Evolutionary conservation across 2,888 invertebrate species (phyloP), one percentile per base, ranked within the genome.

Genomic region (Aromia moschata): DNA sequence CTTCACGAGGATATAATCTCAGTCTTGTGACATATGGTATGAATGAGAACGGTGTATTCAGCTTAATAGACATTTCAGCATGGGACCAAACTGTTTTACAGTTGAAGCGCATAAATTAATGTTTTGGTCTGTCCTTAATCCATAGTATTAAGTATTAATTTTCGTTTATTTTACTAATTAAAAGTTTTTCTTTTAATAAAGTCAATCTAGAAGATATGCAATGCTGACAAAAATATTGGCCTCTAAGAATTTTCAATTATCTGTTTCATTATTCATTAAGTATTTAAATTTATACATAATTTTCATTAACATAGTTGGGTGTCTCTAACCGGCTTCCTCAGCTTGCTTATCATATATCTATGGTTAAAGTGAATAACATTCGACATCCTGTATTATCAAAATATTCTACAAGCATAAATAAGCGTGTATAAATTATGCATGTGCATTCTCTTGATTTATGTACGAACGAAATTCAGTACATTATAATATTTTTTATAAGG

Each of bases 311-410:
- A 37, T 40, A 30, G 37, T 17, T 49, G 25, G 20, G 30, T 17
- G 49, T 38, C 49, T 25, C 1, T 18, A 25, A 16, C 18, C 49
- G 10, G 25, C 45, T 40, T 38, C 49, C 38, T 38, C 33, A 5
- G n/a, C 16, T 14, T n/a, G 11, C 38, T 49, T 49, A 49, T 49
- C 49, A 37, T 40, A 40, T 49, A 38, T 49, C 38, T 49, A 18
- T 14, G 49, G 25, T n/a, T 11, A 37, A 11, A 38, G 49, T 49
- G 49, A 49, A 49, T 15, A 37, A 49, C 20, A 43, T n/a, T 30
- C 12, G 30, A 49, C 49, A 49, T 49, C 49, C 49, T 49, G 49
- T 18, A 49, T 40, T 38, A 49, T 38, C 25, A n/a, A 49, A 49
- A 49, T 38, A 47, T 45, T 47, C 47, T 47, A 43, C 14, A 12